phyloP scores from a whole-genome alignment of 2,888 invertebrate genomes.

The Lepeophtheirus nordmannii region DNA sequence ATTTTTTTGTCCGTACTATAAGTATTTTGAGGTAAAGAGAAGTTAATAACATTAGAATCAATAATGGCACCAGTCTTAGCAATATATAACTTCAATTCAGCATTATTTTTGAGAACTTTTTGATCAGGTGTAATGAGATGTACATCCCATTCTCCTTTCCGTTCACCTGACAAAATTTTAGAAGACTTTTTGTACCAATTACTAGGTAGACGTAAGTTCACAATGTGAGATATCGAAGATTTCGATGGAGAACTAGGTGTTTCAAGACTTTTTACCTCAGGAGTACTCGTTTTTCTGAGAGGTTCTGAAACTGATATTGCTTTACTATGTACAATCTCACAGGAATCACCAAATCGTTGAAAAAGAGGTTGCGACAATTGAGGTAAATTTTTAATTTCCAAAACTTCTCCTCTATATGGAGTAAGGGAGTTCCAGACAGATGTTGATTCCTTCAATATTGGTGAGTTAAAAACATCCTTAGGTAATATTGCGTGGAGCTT shows the following conservation, averaged over 20 bases:
- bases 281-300: not conserved
- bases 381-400: not conserved
- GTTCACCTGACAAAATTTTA: constrained; percentile 7
- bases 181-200: constrained; percentile 25
- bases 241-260: not conserved
- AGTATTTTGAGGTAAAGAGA: constrained; percentile 15
- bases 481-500: constrained; percentile 54
- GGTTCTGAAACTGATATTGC: not conserved
- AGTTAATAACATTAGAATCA: constrained; percentile 20
- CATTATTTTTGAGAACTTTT: constrained; percentile 5
- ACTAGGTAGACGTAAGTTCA: constrained; percentile 17
- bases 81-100: constrained; percentile 17
- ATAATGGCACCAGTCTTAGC: constrained; percentile 10
- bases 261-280: not conserved
- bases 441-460: not conserved
- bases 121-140: constrained; percentile 18
- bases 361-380: constrained; percentile 12
- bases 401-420: constrained; percentile 10
- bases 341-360: constrained; percentile 15
- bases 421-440: constrained; percentile 11
- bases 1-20: constrained; percentile 22
- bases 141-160: constrained; percentile 23
- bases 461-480: constrained; percentile 41
- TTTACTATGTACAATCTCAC: constrained; percentile 2
- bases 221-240: constrained; percentile 14